Percentiles rank a stretch among this genome's conserved stretches.
Conservation (phyloP, 2,797 vertebrate genomes). For the Podarcis lilfordi region DNA sequence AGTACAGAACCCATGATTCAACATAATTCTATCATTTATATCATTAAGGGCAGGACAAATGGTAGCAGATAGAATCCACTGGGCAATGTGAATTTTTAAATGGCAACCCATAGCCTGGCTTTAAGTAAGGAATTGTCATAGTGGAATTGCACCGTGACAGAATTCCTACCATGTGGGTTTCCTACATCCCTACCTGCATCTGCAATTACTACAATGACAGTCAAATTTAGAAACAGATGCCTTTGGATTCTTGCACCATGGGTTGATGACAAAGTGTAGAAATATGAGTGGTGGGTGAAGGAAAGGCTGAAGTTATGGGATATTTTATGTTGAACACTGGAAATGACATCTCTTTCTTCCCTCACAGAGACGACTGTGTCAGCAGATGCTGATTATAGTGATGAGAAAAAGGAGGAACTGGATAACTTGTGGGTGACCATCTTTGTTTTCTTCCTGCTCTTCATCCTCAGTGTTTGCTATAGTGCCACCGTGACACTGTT, state of each 20-base stretch:
- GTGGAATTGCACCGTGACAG: too few relatives aligned
- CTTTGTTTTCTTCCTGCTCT: constrained; percentile 86
- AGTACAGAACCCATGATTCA: neutral
- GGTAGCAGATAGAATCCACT: neutral
- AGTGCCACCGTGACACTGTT: constrained; percentile 81
- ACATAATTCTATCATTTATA: neutral
- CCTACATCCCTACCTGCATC: neutral
- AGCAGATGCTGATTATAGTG: neutral
- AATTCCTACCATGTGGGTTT: neutral
- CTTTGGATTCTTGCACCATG: neutral
- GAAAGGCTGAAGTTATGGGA: too few relatives aligned
- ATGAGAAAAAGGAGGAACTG: constrained; percentile 69
- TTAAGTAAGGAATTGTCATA: too few relatives aligned
- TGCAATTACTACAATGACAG: too few relatives aligned
- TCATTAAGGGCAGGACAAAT: neutral
- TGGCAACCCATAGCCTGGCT: neutral
- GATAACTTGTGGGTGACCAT: constrained; percentile 77
- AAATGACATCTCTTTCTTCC: neutral
- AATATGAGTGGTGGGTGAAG: neutral
- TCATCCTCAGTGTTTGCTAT: constrained; percentile 86
- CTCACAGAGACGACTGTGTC: constrained; percentile 16
- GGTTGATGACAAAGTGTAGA: neutral
- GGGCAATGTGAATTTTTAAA: neutral
- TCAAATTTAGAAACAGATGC: too few relatives aligned
- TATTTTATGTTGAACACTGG: neutral